Base-by-base conservation (phyloP, 1,140 invertebrate species). In the Trachymyrmex cornetzi region DNA sequence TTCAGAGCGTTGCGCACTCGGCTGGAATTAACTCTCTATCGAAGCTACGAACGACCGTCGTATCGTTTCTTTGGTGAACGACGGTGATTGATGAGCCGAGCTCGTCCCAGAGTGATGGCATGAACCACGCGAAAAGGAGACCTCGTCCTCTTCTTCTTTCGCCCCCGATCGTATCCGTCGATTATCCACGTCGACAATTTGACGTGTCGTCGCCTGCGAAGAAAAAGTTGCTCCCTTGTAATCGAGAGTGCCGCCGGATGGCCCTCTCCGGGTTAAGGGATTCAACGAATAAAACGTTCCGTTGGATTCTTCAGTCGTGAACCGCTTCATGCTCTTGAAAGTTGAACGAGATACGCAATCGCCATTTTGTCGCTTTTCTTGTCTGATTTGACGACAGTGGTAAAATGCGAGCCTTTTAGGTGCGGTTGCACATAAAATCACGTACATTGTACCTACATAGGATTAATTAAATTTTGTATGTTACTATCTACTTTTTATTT, bases 101-200 rank as follows among this genome's bases (percentile, higher is more conserved):
- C 69, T 75, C 55, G 81, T 80, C 61, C 63, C 66, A 66, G 24
- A 19, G 22, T 74, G 80, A 77, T 55, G 67, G 69, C 80, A 48
- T 34, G 53, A 72, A 74, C 50, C 72, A 64, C 30, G 55, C 34
- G 75, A 74, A 69, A 89, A 77, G 79, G 79, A 77, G 85, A 84
- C 30, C 50, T 19, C 11, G 22, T 22, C 16, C 24, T 34, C 12
- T 11, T 16, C 38, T 3, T 27, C 0, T 19, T 14, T 44, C 0
- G 3, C 1, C 24, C 14, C 24, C 87, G 75, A 89, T 89, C 87
- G 75, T 63, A 89, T 89, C 87, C 88, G 69, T 72, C 88, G 88
- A 89, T 89, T 89, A 89, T 89, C 77, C 87, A 72, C 77, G 84
- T 69, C 88, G 88, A 86, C 88, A 61, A 89, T 89, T 89, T 81